A percentile compares a stretch with the other conserved stretches of the same genome.
Evolutionary conservation across 2,888 invertebrate species (phyloP).

Genomic region (Labia minor): DNA sequence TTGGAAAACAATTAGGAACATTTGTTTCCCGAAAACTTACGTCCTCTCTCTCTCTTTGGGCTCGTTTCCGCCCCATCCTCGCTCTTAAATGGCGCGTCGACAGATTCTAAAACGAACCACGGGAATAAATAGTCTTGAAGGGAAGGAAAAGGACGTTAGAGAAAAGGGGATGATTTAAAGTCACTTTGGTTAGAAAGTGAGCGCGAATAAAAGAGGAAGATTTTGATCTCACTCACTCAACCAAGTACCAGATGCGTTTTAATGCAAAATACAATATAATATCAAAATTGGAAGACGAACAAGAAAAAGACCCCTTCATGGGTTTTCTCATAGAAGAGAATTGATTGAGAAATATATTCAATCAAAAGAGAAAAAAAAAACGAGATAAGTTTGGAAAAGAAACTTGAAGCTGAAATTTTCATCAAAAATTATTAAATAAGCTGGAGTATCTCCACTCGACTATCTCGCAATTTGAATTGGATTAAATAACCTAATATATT

Average conservation of each 20-base stretch:
- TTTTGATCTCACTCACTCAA: conserved; percentile 3
- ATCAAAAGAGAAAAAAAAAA: too few relatives aligned
- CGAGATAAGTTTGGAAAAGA: too few relatives aligned
- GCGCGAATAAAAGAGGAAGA: background rate
- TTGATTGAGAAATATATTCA: too few relatives aligned
- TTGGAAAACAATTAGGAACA: conserved; percentile 13
- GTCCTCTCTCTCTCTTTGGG: conserved; percentile 3
- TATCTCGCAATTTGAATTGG: too few relatives aligned
- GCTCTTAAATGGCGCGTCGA: conserved; percentile 7
- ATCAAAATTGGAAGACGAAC: too few relatives aligned
- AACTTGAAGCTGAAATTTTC: too few relatives aligned
- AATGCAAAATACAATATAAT: conserved; percentile 9
- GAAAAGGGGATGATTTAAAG: conserved; percentile 13
- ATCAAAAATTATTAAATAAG: too few relatives aligned
- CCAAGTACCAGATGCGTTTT: background rate
- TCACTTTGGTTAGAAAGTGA: conserved; percentile 1
- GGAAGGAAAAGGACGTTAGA: conserved; percentile 13
- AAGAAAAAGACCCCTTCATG: too few relatives aligned
- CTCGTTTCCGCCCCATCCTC: conserved; percentile 13
- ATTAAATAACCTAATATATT: too few relatives aligned
- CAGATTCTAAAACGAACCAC: conserved; percentile 13
- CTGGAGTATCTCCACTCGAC: too few relatives aligned
- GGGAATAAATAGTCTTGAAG: conserved; percentile 13
- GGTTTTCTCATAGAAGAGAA: too few relatives aligned
- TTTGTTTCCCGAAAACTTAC: conserved; percentile 8